These are phyloP conservation scores for Forbesichthys papilliferus DNA, from an alignment of 2,113 vertebrate genomes.

Conservation along the genomic window DNA sequence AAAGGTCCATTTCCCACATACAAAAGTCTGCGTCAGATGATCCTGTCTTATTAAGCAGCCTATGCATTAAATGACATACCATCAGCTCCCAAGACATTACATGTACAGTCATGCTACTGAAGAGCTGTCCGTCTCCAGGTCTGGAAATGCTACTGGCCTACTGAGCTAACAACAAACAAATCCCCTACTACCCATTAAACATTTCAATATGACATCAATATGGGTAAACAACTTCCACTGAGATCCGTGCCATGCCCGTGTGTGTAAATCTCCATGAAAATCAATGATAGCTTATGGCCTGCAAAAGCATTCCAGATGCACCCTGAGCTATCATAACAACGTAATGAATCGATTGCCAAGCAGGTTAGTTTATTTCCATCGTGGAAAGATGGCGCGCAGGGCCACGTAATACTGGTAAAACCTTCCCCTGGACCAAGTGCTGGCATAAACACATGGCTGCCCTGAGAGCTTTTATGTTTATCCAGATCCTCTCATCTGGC, in stretches of 20 bases:
- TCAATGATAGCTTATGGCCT: neutral
- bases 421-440: conserved; percentile 27
- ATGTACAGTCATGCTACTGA: conserved; percentile 23
- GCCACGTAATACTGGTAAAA: conserved; percentile 1
- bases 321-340: conserved; percentile 16
- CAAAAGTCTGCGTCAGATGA: conserved; percentile 52
- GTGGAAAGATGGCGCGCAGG: conserved; percentile 11
- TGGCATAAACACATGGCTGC: conserved; percentile 62
- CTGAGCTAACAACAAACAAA: neutral
- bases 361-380: conserved; percentile 32
- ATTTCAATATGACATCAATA: conserved; percentile 27
- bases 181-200: neutral
- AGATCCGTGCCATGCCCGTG: neutral
- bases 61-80: conserved; percentile 34
- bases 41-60: conserved; percentile 18
- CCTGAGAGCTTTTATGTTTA: conserved; percentile 67
- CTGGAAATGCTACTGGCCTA: conserved; percentile 13
- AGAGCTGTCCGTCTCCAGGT: conserved; percentile 23
- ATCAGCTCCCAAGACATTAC: conserved; percentile 36
- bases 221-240: conserved; percentile 28
- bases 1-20: conserved; percentile 60
- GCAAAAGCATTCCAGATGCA: conserved; percentile 12
- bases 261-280: conserved; percentile 14
- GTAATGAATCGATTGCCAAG: conserved; percentile 9
- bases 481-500: conserved; percentile 70